These are phyloP conservation scores for Neosilurus mollespiculum DNA, from an alignment of 2,797 vertebrate genomes.

Conservation along the genomic window DNA sequence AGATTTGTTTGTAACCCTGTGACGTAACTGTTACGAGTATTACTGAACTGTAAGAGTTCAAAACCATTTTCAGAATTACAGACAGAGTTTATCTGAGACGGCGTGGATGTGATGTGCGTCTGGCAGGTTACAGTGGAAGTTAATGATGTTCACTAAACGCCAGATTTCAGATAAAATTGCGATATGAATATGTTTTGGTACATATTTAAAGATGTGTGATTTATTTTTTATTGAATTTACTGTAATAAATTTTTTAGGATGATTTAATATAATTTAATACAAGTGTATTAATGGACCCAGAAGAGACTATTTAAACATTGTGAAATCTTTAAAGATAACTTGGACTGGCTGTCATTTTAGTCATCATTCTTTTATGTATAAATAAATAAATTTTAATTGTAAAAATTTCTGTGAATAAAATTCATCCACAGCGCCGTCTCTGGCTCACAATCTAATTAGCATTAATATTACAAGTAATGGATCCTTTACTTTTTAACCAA, in stretches of 20 bases:
- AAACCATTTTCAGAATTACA: not conserved
- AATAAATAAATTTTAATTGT: not conserved
- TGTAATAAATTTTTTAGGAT: slow-evolving; percentile 24
- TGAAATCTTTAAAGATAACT: slow-evolving; percentile 30
- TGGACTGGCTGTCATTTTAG: slow-evolving; percentile 3
- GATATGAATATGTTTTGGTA: slow-evolving; percentile 25
- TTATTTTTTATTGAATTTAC: slow-evolving; percentile 11
- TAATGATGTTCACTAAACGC: not conserved
- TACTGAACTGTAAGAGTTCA: not conserved
- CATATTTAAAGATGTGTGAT: slow-evolving; percentile 14
- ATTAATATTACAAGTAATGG: not conserved
- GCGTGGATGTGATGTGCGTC: not conserved
- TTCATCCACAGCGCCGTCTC: not conserved
- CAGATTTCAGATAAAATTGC: not conserved
- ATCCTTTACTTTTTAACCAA: too few species aligned
- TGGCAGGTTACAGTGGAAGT: not conserved
- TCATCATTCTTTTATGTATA: not conserved
- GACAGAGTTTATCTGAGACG: not conserved
- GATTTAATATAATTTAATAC: slow-evolving; percentile 48
- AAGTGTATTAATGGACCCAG: slow-evolving; percentile 21
- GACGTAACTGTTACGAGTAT: slow-evolving; percentile 38
- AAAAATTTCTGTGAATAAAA: not conserved
- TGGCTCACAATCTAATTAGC: not conserved
- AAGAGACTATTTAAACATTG: slow-evolving; percentile 62
- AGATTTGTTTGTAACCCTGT: slow-evolving; percentile 11